phyloP scores from a whole-genome alignment of 2,113 vertebrate genomes.

The Lepisosteus oculatus region DNA sequence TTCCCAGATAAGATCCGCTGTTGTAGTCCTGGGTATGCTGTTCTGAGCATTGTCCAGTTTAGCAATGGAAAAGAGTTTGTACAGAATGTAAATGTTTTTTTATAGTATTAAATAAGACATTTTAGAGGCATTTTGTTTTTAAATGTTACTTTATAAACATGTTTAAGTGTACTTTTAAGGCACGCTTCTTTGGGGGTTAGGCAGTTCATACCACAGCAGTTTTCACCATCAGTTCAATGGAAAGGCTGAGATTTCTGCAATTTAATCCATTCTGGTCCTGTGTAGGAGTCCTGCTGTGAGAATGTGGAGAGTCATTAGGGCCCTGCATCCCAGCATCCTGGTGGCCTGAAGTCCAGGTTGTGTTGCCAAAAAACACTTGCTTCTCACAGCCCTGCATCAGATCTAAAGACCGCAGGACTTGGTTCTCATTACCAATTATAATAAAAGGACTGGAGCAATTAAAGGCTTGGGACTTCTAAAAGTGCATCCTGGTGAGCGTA shows the following conservation, averaged over 20 bases:
- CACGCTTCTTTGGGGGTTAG: no score
- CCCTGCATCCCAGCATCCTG: conserved; percentile 36
- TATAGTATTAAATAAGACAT: no score
- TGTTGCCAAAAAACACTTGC: conserved; percentile 17
- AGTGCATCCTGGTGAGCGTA: conserved; percentile 1
- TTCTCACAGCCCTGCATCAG: conserved; percentile 16
- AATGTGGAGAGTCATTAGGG: conserved; percentile 42
- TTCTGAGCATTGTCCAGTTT: no score
- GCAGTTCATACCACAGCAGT: no score
- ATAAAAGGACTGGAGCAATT: neutral
- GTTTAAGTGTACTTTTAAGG: no score
- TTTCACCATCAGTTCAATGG: no score
- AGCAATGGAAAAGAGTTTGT: no score
- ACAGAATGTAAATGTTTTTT: no score
- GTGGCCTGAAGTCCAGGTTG: conserved; percentile 53
- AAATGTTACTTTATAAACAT: no score
- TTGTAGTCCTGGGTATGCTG: no score
- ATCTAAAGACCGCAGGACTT: conserved; percentile 15
- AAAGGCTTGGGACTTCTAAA: conserved; percentile 10
- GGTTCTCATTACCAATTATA: conserved; percentile 17
- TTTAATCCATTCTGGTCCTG: neutral
- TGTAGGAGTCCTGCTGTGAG: neutral
- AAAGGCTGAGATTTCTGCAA: neutral
- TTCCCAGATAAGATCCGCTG: no score
- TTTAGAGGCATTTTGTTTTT: no score